Conservation (phyloP, 2,797 vertebrate genomes). For the Cryptoprocta ferox region DNA sequence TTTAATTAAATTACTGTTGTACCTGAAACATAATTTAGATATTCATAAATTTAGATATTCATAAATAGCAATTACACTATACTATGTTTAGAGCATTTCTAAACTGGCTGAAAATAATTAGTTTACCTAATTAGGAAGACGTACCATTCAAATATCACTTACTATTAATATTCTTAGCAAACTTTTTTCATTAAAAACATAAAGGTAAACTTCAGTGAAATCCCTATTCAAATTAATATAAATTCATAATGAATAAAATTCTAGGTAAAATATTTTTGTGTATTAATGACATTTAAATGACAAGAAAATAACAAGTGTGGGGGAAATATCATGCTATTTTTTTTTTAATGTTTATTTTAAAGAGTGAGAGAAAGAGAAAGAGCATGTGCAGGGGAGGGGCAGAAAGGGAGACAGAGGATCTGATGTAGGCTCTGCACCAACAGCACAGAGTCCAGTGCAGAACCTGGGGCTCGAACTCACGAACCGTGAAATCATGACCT, state of each 20-base stretch:
- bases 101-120: constrained; percentile 51
- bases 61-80: neutral
- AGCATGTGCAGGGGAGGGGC: too few species aligned
- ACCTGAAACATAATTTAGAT: neutral
- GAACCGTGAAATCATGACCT: too few species aligned
- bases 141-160: constrained; percentile 32
- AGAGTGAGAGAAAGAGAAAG: too few species aligned
- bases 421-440: too few species aligned
- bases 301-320: neutral
- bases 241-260: constrained; percentile 50
- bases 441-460: too few species aligned
- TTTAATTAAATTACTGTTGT: constrained; percentile 50
- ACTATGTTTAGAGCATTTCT: constrained; percentile 45
- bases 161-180: constrained; percentile 43
- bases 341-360: too few species aligned
- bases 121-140: constrained; percentile 31
- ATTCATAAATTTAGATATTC: neutral
- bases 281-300: constrained; percentile 31
- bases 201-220: constrained; percentile 46
- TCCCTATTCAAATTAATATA: constrained; percentile 10
- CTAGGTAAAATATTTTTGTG: constrained; percentile 45
- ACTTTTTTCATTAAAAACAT: neutral
- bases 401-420: too few species aligned
- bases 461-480: too few species aligned
- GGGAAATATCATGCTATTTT: neutral